Conservation (phyloP, 2,888 invertebrate genomes). For the Acronicta psi region DNA sequence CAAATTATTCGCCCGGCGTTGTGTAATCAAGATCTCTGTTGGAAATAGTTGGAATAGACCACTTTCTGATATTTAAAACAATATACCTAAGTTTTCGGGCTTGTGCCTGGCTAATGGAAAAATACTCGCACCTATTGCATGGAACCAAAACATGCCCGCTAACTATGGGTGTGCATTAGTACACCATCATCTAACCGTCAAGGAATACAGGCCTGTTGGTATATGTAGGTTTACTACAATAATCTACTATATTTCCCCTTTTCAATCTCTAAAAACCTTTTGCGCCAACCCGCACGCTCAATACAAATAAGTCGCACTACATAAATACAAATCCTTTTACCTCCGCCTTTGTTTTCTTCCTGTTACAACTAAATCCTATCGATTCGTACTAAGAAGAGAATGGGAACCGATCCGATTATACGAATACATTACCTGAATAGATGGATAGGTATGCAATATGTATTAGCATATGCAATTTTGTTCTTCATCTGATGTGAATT, state of each 20-base stretch:
- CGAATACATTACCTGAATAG: conserved; percentile 44
- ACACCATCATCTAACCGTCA: too few relatives aligned
- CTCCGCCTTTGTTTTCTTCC: conserved; percentile 45
- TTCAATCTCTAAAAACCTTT: not conserved
- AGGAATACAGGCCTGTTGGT: too few relatives aligned
- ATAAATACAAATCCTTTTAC: conserved; percentile 27
- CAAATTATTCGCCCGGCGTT: conserved; percentile 33
- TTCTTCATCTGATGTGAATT: conserved; percentile 33
- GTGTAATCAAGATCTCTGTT: conserved; percentile 26
- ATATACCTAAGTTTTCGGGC: too few relatives aligned
- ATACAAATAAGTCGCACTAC: conserved; percentile 6
- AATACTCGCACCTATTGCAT: too few relatives aligned
- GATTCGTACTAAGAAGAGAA: conserved; percentile 39
- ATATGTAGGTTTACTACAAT: too few relatives aligned
- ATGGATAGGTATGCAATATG: conserved; percentile 24
- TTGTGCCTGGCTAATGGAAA: too few relatives aligned
- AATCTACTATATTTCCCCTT: not conserved
- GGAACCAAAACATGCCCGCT: too few relatives aligned
- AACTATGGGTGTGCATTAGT: too few relatives aligned
- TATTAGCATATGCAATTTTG: conserved; percentile 37
- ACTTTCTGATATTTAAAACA: conserved; percentile 9
- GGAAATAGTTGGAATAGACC: conserved; percentile 40
- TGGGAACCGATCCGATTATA: conserved; percentile 50
- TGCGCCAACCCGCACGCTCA: not conserved
- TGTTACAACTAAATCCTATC: conserved; percentile 41